phyloP scores from a whole-genome alignment of 2,113 vertebrate genomes.

The Rhinoderma darwinii region DNA sequence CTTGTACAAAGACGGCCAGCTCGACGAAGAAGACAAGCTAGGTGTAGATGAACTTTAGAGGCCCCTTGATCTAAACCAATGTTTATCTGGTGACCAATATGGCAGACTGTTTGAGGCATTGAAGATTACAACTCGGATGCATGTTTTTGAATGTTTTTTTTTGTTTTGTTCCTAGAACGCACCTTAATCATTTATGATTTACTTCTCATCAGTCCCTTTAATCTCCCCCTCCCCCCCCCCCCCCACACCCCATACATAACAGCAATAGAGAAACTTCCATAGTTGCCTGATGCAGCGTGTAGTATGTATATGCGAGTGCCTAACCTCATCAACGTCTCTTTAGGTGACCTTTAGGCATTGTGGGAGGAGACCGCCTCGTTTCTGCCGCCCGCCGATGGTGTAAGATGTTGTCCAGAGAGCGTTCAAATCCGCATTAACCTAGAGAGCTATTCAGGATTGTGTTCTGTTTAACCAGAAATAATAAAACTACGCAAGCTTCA shows the following conservation, averaged over 20 bases:
- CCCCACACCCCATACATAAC: background rate
- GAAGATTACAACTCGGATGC: conserved; percentile 71
- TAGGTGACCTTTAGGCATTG: background rate
- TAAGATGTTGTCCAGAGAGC: conserved; percentile 59
- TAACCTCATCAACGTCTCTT: conserved; percentile 10
- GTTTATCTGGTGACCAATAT: conserved; percentile 52
- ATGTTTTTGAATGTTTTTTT: conserved; percentile 68
- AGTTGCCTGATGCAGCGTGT: background rate
- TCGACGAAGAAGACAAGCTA: conserved; percentile 67
- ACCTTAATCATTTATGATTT: conserved; percentile 69
- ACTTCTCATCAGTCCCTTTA: background rate
- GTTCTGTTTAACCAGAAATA: conserved; percentile 60
- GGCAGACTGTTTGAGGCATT: conserved; percentile 60
- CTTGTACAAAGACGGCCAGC: conserved; percentile 84
- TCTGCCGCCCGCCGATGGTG: conserved; percentile 45
- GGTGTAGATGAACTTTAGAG: conserved; percentile 71
- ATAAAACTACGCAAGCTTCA: conserved; percentile 68
- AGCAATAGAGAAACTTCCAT: conserved; percentile 28
- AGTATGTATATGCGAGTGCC: conserved; percentile 6
- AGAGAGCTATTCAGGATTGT: conserved; percentile 61
- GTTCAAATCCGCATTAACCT: conserved; percentile 57
- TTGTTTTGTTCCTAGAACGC: conserved; percentile 64
- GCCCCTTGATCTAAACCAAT: conserved; percentile 61
- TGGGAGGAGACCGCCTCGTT: conserved; percentile 61
- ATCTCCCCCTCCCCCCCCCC: too few relatives aligned